Base-by-base conservation (phyloP, 37 sponge, comb jelly and placozoan species). In the Amphimedon queenslandica region DNA sequence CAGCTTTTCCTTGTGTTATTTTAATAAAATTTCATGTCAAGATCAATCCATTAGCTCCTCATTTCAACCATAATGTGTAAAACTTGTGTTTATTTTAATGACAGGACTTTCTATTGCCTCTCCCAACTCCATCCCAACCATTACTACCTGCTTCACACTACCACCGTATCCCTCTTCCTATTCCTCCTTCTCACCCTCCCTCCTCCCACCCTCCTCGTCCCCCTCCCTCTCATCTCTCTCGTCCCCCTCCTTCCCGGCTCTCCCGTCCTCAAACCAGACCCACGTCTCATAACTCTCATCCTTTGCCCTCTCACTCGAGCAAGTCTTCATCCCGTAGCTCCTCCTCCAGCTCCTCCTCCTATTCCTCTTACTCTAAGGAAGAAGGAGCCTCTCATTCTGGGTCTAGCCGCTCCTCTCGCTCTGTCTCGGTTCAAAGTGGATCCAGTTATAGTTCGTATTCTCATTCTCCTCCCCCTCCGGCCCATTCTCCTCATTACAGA, bases 401-500 rank as follows among this genome's bases (percentile, higher is more conserved):
- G n/a, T n/a, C n/a, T n/a, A n/a, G n/a, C n/a, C n/a, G n/a, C n/a
- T n/a, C n/a, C n/a, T n/a, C n/a, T n/a, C n/a, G n/a, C n/a, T n/a
- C n/a, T n/a, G n/a, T n/a, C n/a, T n/a, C n/a, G n/a, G n/a, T n/a
- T n/a, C n/a, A n/a, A n/a, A n/a, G n/a, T n/a, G n/a, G n/a, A n/a
- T n/a, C n/a, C n/a, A n/a, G n/a, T n/a, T n/a, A n/a, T n/a, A n/a
- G n/a, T n/a, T n/a, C n/a, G n/a, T n/a, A n/a, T n/a, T n/a, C n/a
- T 63, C 31, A 63, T 63, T 10, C 64, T 28, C 64, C 64, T n/a
- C 64, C 64, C 8, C 64, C 64, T 63, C 64, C 64, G 6, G 8
- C 64, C 13, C 55, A 13, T 53, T 53, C 55, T 53, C 55, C 55
- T 53, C 55, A 13, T 20, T 53, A 13, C 55, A 21, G 18, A 13